A percentile compares a stretch with the other conserved stretches of the same genome.
Conservation (phyloP, 1,140 invertebrate species). For the Drosophila ironensis region DNA sequence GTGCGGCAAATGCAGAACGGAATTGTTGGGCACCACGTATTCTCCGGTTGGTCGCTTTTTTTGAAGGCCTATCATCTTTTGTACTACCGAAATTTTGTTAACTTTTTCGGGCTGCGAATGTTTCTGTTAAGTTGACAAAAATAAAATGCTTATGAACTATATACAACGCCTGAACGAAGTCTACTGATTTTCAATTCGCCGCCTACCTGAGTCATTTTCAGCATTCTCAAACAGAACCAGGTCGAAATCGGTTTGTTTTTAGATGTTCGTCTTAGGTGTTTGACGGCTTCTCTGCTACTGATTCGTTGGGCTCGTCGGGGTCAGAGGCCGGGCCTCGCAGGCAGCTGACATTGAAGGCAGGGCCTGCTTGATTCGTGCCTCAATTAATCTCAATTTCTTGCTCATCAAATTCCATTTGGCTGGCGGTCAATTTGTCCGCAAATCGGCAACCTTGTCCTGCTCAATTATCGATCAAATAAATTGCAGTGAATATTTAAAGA, state of each 20-base stretch:
- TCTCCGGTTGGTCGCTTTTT: constrained; percentile 52
- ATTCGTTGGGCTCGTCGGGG: background rate
- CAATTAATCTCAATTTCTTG: constrained; percentile 36
- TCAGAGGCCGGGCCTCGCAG: background rate
- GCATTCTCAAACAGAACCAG: background rate
- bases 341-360: constrained; percentile 18
- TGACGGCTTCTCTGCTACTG: background rate
- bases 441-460: constrained; percentile 43
- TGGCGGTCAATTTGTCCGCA: constrained; percentile 4
- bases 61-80: constrained; percentile 66
- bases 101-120: constrained; percentile 43
- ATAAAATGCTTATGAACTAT: background rate
- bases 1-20: constrained; percentile 43
- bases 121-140: constrained; percentile 14
- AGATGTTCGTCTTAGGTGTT: background rate
- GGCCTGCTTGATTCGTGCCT: background rate
- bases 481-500: constrained; percentile 32
- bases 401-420: background rate
- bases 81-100: constrained; percentile 74
- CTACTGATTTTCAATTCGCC: background rate
- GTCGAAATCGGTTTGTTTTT: background rate
- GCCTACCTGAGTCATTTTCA: constrained; percentile 50
- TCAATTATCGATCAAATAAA: constrained; percentile 54
- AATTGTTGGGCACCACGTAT: constrained; percentile 70
- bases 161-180: too few species aligned